phyloP scores from a whole-genome alignment of 2,888 invertebrate genomes.

The Pomacea canaliculata region DNA sequence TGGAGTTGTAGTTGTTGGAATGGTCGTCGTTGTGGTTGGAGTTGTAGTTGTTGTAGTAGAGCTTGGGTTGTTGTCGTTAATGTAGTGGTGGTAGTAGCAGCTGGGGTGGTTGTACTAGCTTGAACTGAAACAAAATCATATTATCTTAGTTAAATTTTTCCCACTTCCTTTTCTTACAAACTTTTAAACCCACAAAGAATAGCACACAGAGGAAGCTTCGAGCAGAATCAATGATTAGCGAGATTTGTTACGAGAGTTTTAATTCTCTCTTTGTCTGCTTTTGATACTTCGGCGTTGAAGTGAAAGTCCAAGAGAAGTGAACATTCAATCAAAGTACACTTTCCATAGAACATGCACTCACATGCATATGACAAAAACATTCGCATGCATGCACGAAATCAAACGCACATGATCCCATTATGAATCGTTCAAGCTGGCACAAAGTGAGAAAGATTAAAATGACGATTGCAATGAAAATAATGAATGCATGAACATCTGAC shows the following conservation, averaged over 20 bases:
- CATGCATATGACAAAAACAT: too few relatives aligned
- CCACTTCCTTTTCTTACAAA: not conserved
- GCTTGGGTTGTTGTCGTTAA: slow-evolving; percentile 5
- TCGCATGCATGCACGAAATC: too few relatives aligned
- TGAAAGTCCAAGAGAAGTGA: too few relatives aligned
- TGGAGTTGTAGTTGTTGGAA: slow-evolving; percentile 2
- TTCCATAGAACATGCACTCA: too few relatives aligned
- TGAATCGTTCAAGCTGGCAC: not conserved
- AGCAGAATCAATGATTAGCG: too few relatives aligned
- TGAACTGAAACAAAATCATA: slow-evolving; percentile 1
- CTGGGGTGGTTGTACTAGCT: not conserved
- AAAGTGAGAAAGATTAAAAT: not conserved
- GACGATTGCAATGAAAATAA: not conserved
- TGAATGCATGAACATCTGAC: not conserved
- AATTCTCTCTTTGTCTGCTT: too few relatives aligned
- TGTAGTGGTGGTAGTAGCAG: not conserved
- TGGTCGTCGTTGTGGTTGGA: slow-evolving; percentile 5
- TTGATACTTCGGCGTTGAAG: too few relatives aligned
- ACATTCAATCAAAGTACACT: too few relatives aligned
- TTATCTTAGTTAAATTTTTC: not conserved
- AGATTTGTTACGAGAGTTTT: too few relatives aligned
- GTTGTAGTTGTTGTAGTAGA: slow-evolving; percentile 10
- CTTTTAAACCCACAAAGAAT: not conserved
- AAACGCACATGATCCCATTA: too few relatives aligned
- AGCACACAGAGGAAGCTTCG: not conserved